phyloP scores from a whole-genome alignment of 1,140 invertebrate species.

The Papilio polytes region DNA sequence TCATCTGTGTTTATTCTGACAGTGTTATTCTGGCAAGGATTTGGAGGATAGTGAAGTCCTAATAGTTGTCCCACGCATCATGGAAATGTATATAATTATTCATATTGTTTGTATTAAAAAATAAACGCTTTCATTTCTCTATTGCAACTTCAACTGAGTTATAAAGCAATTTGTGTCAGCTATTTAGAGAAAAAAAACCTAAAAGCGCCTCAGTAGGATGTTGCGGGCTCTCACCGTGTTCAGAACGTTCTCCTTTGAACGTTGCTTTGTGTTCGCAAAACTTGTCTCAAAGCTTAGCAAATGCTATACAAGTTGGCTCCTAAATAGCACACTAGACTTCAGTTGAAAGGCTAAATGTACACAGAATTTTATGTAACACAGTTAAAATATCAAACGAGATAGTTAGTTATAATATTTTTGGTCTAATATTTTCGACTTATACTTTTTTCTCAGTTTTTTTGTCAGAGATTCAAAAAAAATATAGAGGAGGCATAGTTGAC shows the following conservation, averaged over 20 bases:
- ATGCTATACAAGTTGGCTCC: neutral
- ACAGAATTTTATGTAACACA: neutral
- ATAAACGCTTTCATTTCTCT: neutral
- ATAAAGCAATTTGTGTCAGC: constrained; percentile 18
- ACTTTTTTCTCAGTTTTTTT: no score
- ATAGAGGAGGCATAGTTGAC: no score
- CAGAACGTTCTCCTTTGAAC: neutral
- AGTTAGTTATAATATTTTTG: no score
- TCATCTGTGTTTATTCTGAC: no score
- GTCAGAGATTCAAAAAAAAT: no score
- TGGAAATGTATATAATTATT: no score
- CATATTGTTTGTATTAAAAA: neutral
- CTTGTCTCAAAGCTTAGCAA: constrained; percentile 13
- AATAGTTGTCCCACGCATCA: no score
- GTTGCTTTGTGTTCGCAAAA: neutral
- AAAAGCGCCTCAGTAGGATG: neutral
- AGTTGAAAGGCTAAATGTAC: neutral
- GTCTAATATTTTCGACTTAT: no score
- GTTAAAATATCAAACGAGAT: neutral
- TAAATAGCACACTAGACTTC: neutral
- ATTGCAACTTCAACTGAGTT: neutral
- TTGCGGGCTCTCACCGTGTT: neutral
- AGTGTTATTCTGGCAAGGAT: no score
- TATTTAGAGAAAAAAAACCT: constrained; percentile 5
- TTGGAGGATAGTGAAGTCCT: no score